Conservation (phyloP, 2,797 vertebrate genomes). For the Sternarchorhynchus goeldii region DNA sequence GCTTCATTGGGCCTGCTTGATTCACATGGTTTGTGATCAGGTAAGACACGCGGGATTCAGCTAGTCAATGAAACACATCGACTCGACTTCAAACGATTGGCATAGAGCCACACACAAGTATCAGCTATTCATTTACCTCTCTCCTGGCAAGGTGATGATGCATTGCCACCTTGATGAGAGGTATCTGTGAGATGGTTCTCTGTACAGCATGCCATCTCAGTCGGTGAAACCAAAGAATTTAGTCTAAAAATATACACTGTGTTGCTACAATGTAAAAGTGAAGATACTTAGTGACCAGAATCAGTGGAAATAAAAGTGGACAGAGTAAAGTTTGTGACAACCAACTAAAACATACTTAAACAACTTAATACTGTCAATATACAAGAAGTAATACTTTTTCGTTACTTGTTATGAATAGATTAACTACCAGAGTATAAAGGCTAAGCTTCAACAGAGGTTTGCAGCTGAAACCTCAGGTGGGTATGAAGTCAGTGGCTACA, state of each 20-base stretch:
- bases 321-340: neutral
- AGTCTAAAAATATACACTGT: neutral
- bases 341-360: too few relatives aligned
- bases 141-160: conserved; percentile 19
- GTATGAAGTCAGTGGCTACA: conserved; percentile 46
- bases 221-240: conserved; percentile 4
- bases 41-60: conserved; percentile 41
- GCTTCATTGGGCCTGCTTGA: neutral
- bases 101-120: conserved; percentile 45
- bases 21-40: conserved; percentile 28
- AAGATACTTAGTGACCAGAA: neutral
- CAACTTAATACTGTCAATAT: too few relatives aligned
- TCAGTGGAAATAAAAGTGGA: neutral
- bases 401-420: neutral
- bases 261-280: neutral
- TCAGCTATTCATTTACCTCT: conserved; percentile 28
- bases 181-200: conserved; percentile 26
- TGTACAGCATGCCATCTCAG: neutral
- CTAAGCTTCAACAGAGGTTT: neutral
- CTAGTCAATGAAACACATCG: conserved; percentile 49
- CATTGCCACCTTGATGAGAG: conserved; percentile 8
- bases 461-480: conserved; percentile 26
- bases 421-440: neutral
- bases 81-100: conserved; percentile 50
- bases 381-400: neutral